phyloP scores from a whole-genome alignment of 1,140 invertebrate species.

The Tenebrio molitor region DNA sequence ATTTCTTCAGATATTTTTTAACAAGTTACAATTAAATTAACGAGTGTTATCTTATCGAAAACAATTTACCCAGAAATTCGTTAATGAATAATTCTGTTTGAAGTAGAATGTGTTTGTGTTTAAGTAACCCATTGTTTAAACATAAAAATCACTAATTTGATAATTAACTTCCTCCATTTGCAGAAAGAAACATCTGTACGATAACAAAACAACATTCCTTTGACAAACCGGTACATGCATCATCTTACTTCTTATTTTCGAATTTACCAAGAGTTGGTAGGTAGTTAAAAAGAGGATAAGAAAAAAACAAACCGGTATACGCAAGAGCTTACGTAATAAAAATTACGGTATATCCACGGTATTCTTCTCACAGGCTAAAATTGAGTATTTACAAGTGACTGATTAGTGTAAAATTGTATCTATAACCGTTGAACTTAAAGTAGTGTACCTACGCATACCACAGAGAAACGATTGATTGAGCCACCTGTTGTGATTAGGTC shows the following conservation, averaged over 20 bases:
- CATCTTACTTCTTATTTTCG: slow-evolving; percentile 17
- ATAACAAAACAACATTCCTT: slow-evolving; percentile 16
- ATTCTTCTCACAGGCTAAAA: background rate
- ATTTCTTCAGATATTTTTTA: no score
- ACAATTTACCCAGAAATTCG: no score
- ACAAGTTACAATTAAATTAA: no score
- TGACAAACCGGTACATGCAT: slow-evolving; percentile 7
- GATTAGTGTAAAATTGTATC: background rate
- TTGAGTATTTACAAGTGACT: background rate
- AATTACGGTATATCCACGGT: slow-evolving; percentile 12
- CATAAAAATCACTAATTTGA: no score
- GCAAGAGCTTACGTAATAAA: slow-evolving; percentile 10
- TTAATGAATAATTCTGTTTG: no score
- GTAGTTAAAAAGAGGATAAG: background rate
- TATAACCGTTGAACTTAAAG: background rate
- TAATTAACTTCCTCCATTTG: no score
- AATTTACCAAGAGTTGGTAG: slow-evolving; percentile 3
- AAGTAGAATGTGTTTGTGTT: no score
- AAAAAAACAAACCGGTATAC: slow-evolving; percentile 11
- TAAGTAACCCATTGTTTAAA: no score
- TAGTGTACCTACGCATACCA: background rate
- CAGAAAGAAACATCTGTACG: no score
- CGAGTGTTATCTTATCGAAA: no score
- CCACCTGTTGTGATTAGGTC: slow-evolving; percentile 20
- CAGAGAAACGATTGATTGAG: background rate